Conservation (phyloP, 2,888 invertebrate genomes). For the Patella depressa region DNA sequence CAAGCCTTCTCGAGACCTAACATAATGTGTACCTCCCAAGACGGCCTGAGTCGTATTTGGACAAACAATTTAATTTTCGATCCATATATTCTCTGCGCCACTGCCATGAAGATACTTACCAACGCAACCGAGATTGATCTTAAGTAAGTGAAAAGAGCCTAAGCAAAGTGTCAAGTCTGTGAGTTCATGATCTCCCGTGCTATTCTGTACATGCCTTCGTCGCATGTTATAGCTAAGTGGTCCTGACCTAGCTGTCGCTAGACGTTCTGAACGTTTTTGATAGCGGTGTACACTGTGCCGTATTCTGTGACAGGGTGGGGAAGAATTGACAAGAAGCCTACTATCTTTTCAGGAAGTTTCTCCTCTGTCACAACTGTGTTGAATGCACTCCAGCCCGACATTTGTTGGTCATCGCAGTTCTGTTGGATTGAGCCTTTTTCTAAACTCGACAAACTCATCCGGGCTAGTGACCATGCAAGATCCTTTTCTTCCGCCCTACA, state of each 20-base stretch:
- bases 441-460: too few relatives aligned
- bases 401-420: too few relatives aligned
- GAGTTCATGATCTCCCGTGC: conserved; percentile 22
- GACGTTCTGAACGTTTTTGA: conserved; percentile 22
- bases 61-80: too few relatives aligned
- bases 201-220: conserved; percentile 28
- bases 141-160: conserved; percentile 24
- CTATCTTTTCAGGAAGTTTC: too few relatives aligned
- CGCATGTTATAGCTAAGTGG: conserved; percentile 22
- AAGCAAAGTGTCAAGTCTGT: not conserved
- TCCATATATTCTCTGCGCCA: conserved; percentile 24
- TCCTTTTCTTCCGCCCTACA: too few relatives aligned
- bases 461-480: too few relatives aligned
- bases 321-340: not conserved
- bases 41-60: too few relatives aligned
- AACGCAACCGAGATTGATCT: conserved; percentile 24
- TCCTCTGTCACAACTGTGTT: too few relatives aligned
- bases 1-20: too few relatives aligned
- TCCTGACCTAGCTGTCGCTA: conserved; percentile 18
- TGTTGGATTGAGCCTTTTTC: too few relatives aligned
- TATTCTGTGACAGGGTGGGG: conserved; percentile 27
- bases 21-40: too few relatives aligned
- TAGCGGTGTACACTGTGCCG: conserved; percentile 23
- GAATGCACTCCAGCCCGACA: too few relatives aligned
- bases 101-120: conserved; percentile 25